Evolutionary conservation across 2,888 invertebrate genomes (phyloP), one percentile per base, ranked within the genome.

Genomic region (Celastrina argiolus): DNA sequence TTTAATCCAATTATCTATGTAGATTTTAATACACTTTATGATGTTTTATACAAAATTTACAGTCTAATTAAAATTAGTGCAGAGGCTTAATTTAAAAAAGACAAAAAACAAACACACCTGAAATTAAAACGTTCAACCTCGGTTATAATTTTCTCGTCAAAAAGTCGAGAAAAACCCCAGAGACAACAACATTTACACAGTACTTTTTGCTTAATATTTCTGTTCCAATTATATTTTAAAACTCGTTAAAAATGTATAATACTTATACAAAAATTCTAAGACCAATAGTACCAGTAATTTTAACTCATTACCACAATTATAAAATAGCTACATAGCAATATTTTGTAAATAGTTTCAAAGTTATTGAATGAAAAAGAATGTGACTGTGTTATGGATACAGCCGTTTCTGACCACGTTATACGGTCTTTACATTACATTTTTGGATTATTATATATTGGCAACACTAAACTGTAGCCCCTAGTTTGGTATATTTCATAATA

Each of bases 131-230:
- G 16, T 34, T 34, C n/a, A 59, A 59, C 31, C 59, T 31, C 59
- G 59, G 31, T 59, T 18, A 59, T 34, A 59, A 59, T 59, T 59
- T 18, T 31, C 59, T 59, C 31, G 59, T 59, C 16, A 59, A 34
- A 59, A 34, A 34, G 59, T 34, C 31, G 59, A 31, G 34, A 31
- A 34, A 58, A 34, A 59, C 59, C 18, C 34, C 34, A 18, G 16
- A 59, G 59, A 34, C 18, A 18, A 8, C n/a, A 26, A 58, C 14
- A 56, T 56, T 56, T 56, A 56, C 18, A 58, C 16, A 58, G 16
- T 36, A 10, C 8, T 34, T 34, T 51, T 5, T 34, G 16, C 39
- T 61, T 18, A 39, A 39, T 14, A 61, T 61, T 39, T 39, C 16
- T 18, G 16, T 59, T 59, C 16, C 18, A 31, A 58, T 58, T 58